phyloP scores from a whole-genome alignment of 2,797 vertebrate genomes.

The Helostoma temminkii region DNA sequence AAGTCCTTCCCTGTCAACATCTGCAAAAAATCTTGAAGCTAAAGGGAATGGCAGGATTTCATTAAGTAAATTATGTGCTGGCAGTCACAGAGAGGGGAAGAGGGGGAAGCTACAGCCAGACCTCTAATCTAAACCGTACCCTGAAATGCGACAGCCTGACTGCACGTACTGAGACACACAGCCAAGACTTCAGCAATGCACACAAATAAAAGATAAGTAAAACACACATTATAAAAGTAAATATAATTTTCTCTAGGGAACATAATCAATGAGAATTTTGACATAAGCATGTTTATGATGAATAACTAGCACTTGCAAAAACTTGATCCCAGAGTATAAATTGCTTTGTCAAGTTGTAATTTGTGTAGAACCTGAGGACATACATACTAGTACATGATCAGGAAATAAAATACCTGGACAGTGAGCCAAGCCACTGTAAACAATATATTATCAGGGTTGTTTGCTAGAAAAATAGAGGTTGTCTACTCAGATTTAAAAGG shows the following conservation, averaged over 20 bases:
- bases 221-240: constrained; percentile 67
- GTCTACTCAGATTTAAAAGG: constrained; percentile 46
- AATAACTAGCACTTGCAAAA: constrained; percentile 49
- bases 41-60: constrained; percentile 97
- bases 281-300: constrained; percentile 47
- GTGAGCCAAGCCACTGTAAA: constrained; percentile 22
- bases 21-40: constrained; percentile 93
- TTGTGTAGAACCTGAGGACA: constrained; percentile 33
- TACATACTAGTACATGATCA: constrained; percentile 1
- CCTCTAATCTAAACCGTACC: constrained; percentile 98
- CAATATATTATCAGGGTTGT: constrained; percentile 8
- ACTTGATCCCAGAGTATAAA: constrained; percentile 9
- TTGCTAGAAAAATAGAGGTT: constrained; percentile 39
- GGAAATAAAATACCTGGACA: constrained; percentile 8
- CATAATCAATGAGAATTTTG: constrained; percentile 65
- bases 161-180: constrained; percentile 71
- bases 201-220: constrained; percentile 72
- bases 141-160: constrained; percentile 91
- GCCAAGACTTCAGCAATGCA: constrained; percentile 65
- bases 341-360: constrained; percentile 21
- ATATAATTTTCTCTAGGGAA: constrained; percentile 60
- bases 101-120: constrained; percentile 91
- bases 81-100: constrained; percentile 93
- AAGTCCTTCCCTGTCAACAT: constrained; percentile 93
- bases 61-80: constrained; percentile 99